Percentiles rank a stretch among this genome's conserved stretches.
Conservation (phyloP, 1,140 invertebrate species). For the Octopus sinensis region DNA sequence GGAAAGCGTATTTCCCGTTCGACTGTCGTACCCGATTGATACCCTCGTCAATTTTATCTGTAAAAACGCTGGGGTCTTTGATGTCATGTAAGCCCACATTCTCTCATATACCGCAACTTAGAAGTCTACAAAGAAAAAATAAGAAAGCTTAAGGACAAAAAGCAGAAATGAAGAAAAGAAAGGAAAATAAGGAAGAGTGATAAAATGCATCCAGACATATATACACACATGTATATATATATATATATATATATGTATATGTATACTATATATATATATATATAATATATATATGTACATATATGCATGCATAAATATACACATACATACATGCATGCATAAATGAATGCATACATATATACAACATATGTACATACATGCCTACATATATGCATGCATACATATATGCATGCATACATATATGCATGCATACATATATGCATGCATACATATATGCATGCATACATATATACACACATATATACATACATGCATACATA, state of each 20-base stretch:
- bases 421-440: not conserved
- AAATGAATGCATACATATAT: fast-evolving
- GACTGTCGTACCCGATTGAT: slow-evolving; percentile 44
- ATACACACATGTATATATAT: slow-evolving; percentile 4
- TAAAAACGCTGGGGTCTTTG: slow-evolving; percentile 48
- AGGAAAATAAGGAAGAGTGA: not conserved
- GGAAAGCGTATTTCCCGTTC: slow-evolving; percentile 83
- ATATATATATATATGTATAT: not conserved
- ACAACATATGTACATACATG: not conserved
- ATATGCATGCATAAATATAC: not conserved
- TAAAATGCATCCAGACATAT: slow-evolving; percentile 7
- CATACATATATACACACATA: not conserved
- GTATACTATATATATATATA: too few species aligned
- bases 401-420: not conserved
- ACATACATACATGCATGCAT: not conserved
- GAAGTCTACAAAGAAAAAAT: slow-evolving; percentile 71
- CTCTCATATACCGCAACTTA: slow-evolving; percentile 82
- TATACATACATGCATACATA: not conserved
- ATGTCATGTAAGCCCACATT: slow-evolving; percentile 92
- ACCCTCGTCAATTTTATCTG: slow-evolving; percentile 42
- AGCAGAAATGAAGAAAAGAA: not conserved
- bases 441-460: not conserved
- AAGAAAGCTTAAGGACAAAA: not conserved
- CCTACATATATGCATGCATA: not conserved
- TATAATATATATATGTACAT: not conserved